These are phyloP conservation scores for Maconellicoccus hirsutus DNA, from an alignment of 1,140 invertebrate genomes.

Conservation along the genomic window DNA sequence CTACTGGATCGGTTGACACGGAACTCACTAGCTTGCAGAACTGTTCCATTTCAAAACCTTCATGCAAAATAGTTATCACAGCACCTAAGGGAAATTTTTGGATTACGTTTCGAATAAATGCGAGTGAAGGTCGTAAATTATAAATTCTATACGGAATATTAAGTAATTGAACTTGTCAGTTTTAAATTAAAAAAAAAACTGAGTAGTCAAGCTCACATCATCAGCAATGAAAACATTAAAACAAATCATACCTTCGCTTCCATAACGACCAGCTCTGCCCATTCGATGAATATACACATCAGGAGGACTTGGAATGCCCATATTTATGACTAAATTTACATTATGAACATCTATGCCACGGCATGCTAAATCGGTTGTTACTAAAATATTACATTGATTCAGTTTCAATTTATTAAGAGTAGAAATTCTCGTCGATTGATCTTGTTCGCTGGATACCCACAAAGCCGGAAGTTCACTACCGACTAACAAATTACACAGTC, in stretches of 20 bases:
- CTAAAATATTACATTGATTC: slow-evolving; percentile 53
- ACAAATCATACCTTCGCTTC: slow-evolving; percentile 49
- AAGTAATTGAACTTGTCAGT: not conserved
- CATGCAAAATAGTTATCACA: slow-evolving; percentile 24
- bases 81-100: slow-evolving; percentile 21
- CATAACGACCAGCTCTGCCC: slow-evolving; percentile 84
- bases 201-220: not conserved
- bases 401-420: slow-evolving; percentile 56
- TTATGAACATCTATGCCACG: slow-evolving; percentile 83
- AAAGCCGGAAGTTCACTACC: slow-evolving; percentile 54
- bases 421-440: slow-evolving; percentile 61
- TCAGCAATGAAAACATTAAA: too few relatives aligned
- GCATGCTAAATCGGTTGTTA: slow-evolving; percentile 83
- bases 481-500: slow-evolving; percentile 55
- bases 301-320: slow-evolving; percentile 69
- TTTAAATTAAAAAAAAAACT: not conserved
- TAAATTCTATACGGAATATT: not conserved
- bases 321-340: slow-evolving; percentile 86
- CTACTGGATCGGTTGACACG: not conserved
- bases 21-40: slow-evolving; percentile 23
- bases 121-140: not conserved
- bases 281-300: slow-evolving; percentile 92
- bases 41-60: slow-evolving; percentile 23
- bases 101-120: too few relatives aligned
- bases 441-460: slow-evolving; percentile 61